These are phyloP conservation scores for Pachycephus smyrnensis DNA, from an alignment of 2,888 invertebrate species.

Conservation along the genomic window DNA sequence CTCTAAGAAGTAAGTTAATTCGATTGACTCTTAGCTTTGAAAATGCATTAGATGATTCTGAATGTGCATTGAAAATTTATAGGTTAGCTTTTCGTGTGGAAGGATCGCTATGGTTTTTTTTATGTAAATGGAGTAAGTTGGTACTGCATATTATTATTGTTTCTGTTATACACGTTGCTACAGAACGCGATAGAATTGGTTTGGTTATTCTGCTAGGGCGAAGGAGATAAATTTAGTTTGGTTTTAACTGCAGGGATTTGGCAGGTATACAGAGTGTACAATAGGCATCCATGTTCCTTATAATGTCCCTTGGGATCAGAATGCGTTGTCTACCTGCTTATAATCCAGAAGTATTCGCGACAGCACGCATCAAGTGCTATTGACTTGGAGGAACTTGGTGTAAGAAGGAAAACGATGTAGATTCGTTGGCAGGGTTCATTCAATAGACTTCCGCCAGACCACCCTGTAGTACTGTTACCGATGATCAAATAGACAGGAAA, in stretches of 20 bases:
- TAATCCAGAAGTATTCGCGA: conserved; percentile 48
- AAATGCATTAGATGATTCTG: neutral
- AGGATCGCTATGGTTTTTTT: neutral
- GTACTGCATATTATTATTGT: neutral
- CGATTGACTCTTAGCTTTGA: neutral
- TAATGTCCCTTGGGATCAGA: conserved; percentile 42
- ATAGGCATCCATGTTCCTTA: conserved; percentile 47
- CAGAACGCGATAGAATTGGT: neutral
- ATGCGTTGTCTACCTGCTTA: conserved; percentile 37
- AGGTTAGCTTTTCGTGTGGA: neutral
- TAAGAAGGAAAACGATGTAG: conserved; percentile 16
- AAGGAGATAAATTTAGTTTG: neutral
- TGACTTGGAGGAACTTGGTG: conserved; percentile 17
- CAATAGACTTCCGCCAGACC: conserved; percentile 25
- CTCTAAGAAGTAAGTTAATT: neutral
- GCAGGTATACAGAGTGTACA: conserved; percentile 26
- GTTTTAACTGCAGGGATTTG: neutral
- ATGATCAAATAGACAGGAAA: conserved; percentile 20
- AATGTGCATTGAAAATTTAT: neutral
- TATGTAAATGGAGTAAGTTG: neutral
- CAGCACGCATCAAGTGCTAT: conserved; percentile 45
- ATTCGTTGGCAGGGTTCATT: conserved; percentile 6
- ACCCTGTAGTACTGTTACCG: conserved; percentile 10
- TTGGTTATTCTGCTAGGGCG: neutral
- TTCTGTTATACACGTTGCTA: neutral